phyloP scores from a whole-genome alignment of 2,797 vertebrate genomes.

The Astyanax mexicanus region DNA sequence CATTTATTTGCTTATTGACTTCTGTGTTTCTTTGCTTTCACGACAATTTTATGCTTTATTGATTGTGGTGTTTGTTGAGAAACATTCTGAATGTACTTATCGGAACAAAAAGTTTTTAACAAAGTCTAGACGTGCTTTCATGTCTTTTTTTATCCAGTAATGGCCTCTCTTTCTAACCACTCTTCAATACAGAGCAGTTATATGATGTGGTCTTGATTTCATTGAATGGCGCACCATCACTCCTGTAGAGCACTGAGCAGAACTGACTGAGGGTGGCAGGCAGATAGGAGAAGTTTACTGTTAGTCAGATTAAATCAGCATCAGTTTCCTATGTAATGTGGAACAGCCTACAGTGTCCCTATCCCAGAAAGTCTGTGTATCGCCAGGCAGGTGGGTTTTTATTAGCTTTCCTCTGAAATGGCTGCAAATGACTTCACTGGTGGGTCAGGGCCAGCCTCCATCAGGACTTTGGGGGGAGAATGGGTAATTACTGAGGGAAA shows the following conservation, averaged over 20 bases:
- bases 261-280: neutral
- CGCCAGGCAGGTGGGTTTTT: conserved; percentile 89
- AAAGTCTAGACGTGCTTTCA: too few species aligned
- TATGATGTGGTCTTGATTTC: too few species aligned
- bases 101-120: too few species aligned
- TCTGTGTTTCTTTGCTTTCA: too few species aligned
- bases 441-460: conserved; percentile 79
- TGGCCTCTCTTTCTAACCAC: too few species aligned
- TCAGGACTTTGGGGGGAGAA: conserved; percentile 68
- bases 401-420: conserved; percentile 82
- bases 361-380: conserved; percentile 80
- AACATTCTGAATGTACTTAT: too few species aligned
- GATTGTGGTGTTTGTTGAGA: too few species aligned
- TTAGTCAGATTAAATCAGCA: conserved; percentile 14
- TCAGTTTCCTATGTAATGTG: conserved; percentile 40
- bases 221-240: too few species aligned
- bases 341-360: conserved; percentile 77
- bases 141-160: too few species aligned
- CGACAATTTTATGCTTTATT: too few species aligned
- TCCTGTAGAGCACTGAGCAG: neutral
- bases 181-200: too few species aligned
- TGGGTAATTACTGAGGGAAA: conserved; percentile 80
- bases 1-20: too few species aligned
- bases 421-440: conserved; percentile 84
- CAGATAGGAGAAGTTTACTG: conserved; percentile 17